phyloP scores from a whole-genome alignment of 2,797 vertebrate species.

The Diplodus puntazzo region DNA sequence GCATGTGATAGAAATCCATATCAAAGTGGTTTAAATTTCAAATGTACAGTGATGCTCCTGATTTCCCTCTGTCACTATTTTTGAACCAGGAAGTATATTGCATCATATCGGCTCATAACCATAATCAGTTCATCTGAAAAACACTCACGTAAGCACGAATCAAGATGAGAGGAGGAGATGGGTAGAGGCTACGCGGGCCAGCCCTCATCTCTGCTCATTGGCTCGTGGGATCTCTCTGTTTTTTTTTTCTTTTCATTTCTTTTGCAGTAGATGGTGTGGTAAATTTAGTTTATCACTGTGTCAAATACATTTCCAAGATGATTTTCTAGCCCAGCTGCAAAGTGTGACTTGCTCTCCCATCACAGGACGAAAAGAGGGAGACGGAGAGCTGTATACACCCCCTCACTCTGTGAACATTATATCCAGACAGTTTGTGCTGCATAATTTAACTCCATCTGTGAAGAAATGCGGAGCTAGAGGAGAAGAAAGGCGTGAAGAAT shows the following conservation, averaged over 20 bases:
- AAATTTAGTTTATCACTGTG: conserved; percentile 66
- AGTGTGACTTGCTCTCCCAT: conserved; percentile 62
- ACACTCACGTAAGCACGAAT: conserved; percentile 2
- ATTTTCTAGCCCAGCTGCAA: conserved; percentile 62
- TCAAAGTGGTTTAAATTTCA: conserved; percentile 54
- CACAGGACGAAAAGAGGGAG: conserved; percentile 24
- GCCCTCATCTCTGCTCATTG: conserved; percentile 4
- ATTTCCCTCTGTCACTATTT: conserved; percentile 39
- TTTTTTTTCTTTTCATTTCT: background rate
- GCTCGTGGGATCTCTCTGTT: conserved; percentile 13
- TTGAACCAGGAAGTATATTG: conserved; percentile 28
- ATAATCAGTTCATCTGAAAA: conserved; percentile 54
- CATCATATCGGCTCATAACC: conserved; percentile 27
- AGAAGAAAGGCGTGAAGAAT: conserved; percentile 62
- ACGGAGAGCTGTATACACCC: conserved; percentile 45
- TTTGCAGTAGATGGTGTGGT: conserved; percentile 45
- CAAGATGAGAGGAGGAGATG: background rate
- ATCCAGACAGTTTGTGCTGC: conserved; percentile 81
- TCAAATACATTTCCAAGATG: conserved; percentile 69
- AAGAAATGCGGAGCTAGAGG: conserved; percentile 60
- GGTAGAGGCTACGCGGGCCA: conserved; percentile 15
- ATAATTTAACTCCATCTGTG: conserved; percentile 84
- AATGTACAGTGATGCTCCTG: conserved; percentile 20
- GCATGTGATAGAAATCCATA: conserved; percentile 56
- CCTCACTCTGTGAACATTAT: conserved; percentile 70